phyloP scores from a whole-genome alignment of 2,797 vertebrate species.

The Ammospiza maritima region DNA sequence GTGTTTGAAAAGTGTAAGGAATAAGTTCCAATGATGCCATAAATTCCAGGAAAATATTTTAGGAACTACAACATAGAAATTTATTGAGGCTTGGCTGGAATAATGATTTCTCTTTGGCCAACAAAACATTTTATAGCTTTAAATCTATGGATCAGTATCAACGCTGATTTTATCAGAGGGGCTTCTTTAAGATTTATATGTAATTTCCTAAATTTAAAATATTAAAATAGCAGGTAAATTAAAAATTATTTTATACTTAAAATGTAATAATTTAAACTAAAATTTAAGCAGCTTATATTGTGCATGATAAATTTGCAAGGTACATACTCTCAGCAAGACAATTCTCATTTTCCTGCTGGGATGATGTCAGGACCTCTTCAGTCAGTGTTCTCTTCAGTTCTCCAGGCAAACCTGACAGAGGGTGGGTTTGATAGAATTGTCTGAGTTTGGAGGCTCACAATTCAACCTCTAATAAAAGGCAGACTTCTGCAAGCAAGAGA shows the following conservation, averaged over 20 bases:
- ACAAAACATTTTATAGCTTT: slow-evolving; percentile 13
- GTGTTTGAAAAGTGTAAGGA: slow-evolving; percentile 57
- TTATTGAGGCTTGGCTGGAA: slow-evolving; percentile 50
- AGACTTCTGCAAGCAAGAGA: neutral
- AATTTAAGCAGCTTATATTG: neutral
- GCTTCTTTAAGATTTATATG: neutral
- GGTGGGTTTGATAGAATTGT: neutral
- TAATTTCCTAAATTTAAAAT: neutral
- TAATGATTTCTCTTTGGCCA: slow-evolving; percentile 31
- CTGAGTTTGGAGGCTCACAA: neutral
- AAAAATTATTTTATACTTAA: neutral
- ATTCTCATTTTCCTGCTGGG: neutral
- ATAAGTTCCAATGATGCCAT: slow-evolving; percentile 68
- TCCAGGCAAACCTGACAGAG: neutral
- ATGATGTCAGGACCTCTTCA: accelerated
- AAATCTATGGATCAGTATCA: slow-evolving; percentile 12
- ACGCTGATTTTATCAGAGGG: neutral
- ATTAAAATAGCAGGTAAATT: neutral
- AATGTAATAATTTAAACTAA: neutral
- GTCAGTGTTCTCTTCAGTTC: neutral
- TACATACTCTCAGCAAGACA: accelerated
- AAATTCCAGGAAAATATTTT: slow-evolving; percentile 72
- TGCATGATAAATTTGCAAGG: neutral
- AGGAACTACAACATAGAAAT: slow-evolving; percentile 47
- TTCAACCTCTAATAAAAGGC: neutral